These are phyloP conservation scores for Pantelozetes paolii DNA, from an alignment of 2,888 invertebrate genomes.

Conservation along the genomic window DNA sequence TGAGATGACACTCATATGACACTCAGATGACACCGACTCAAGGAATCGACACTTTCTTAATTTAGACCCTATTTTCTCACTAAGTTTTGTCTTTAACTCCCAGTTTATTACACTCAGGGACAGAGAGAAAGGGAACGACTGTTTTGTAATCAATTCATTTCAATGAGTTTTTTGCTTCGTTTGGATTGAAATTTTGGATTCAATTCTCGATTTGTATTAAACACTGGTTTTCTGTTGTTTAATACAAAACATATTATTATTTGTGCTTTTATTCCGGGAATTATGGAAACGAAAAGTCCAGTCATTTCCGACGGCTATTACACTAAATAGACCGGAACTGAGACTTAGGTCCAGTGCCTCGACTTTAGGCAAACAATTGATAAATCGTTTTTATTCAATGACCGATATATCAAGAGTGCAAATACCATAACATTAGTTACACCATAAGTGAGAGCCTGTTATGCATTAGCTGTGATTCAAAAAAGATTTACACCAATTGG, in stretches of 20 bases:
- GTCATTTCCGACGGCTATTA: slow-evolving; percentile 25
- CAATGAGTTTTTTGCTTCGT: too few species aligned
- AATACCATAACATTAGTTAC: slow-evolving; percentile 29
- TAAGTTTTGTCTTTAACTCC: neutral
- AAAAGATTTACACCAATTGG: too few species aligned
- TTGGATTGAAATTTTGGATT: too few species aligned
- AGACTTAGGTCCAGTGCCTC: neutral
- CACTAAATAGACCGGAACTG: slow-evolving; percentile 31
- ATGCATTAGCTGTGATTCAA: too few species aligned
- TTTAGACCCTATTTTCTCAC: neutral
- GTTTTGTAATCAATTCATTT: too few species aligned
- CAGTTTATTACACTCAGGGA: neutral
- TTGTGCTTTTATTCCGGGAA: neutral
- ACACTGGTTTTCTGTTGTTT: too few species aligned
- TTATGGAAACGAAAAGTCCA: slow-evolving; percentile 27
- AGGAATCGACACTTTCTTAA: slow-evolving; percentile 25
- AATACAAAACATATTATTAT: too few species aligned
- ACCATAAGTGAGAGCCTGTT: neutral
- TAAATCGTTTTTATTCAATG: neutral
- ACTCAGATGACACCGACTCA: neutral
- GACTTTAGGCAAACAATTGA: slow-evolving; percentile 3
- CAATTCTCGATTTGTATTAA: too few species aligned
- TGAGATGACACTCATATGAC: slow-evolving; percentile 8
- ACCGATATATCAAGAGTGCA: slow-evolving; percentile 16
- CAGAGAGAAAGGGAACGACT: too few species aligned